These are phyloP conservation scores for Euphysa ruthae DNA, from an alignment of 30 jellyfish, hydroid and myxozoan genomes.

Conservation along the genomic window DNA sequence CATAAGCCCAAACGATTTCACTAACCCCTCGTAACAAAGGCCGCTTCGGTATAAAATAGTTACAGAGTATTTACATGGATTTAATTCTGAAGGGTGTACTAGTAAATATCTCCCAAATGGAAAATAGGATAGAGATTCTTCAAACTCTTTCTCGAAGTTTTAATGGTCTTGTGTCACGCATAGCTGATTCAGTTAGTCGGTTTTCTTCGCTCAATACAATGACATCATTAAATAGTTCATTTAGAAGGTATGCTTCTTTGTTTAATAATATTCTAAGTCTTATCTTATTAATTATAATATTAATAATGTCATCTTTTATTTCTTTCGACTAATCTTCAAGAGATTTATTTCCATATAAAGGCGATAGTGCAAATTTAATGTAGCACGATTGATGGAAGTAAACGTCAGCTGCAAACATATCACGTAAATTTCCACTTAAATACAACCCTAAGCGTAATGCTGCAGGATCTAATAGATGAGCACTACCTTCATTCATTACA, in stretches of 20 bases:
- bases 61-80: constrained; percentile 9
- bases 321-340: too few species aligned
- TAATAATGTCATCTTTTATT: too few species aligned
- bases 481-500: too few species aligned
- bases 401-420: too few species aligned
- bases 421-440: too few species aligned
- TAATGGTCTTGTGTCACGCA: constrained; percentile 3
- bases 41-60: constrained; percentile 8
- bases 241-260: constrained; percentile 13
- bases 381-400: too few species aligned
- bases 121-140: constrained; percentile 3
- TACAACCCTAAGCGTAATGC: too few species aligned
- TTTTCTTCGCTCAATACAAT: constrained; percentile 1
- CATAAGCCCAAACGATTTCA: constrained; percentile 11
- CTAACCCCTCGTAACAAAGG: neutral
- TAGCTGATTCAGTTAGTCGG: constrained; percentile 2
- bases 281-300: too few species aligned
- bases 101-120: constrained; percentile 8
- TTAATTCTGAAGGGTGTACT: constrained; percentile 4
- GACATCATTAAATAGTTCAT: constrained; percentile 6
- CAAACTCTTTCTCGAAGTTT: neutral
- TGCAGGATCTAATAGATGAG: too few species aligned
- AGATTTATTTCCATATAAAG: too few species aligned
- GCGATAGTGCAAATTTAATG: too few species aligned
- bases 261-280: neutral